These are phyloP conservation scores for Peromyscus maniculatus DNA, from an alignment of 2,113 vertebrate species.

Conservation along the genomic window DNA sequence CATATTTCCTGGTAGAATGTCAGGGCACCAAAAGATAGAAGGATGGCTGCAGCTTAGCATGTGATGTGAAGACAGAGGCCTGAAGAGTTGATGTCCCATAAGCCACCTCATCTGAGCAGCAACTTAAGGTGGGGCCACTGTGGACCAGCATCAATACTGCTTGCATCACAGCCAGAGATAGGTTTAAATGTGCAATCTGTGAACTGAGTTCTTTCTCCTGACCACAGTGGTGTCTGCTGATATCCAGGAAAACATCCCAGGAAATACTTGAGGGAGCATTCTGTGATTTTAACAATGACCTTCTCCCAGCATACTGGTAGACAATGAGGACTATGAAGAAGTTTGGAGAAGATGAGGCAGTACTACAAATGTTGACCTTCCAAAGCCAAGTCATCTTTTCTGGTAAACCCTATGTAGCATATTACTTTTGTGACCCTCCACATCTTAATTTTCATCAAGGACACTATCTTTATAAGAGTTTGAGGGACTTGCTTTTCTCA, in stretches of 20 bases:
- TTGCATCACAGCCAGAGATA: neutral
- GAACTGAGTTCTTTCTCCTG: neutral
- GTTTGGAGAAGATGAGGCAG: constrained; percentile 7
- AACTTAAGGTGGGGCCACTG: neutral
- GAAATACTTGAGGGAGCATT: neutral
- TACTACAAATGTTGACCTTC: neutral
- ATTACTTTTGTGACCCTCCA: neutral
- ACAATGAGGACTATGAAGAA: neutral
- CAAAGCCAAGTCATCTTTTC: constrained; percentile 27
- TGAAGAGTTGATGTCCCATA: neutral
- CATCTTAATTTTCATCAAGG: constrained; percentile 18
- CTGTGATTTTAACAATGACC: neutral
- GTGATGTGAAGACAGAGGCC: neutral
- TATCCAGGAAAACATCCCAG: neutral
- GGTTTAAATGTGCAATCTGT: neutral
- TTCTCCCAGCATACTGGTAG: neutral
- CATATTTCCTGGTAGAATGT: neutral
- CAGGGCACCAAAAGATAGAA: neutral
- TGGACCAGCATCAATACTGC: neutral
- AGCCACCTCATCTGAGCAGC: neutral
- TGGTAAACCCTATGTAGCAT: neutral
- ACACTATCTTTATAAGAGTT: neutral
- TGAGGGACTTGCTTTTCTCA: constrained; percentile 31
- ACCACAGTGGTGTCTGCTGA: neutral
- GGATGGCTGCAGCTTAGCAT: neutral